phyloP scores from a whole-genome alignment of 2,888 invertebrate species.

The Drosophila robusta region DNA sequence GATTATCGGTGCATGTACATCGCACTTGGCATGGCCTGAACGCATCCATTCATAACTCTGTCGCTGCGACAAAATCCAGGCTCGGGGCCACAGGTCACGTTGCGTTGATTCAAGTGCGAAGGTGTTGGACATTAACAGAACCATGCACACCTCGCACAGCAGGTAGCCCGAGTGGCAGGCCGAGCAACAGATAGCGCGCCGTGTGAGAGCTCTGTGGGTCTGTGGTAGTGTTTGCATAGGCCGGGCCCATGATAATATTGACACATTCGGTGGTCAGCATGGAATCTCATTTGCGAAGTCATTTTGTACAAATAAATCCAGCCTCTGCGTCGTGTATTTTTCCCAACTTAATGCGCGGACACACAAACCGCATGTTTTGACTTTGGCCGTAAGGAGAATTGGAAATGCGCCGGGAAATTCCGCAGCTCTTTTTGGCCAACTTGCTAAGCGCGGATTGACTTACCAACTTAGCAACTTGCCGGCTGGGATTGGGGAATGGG shows the following conservation, averaged over 20 bases:
- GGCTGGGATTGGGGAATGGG: constrained; percentile 40
- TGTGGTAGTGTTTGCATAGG: constrained; percentile 65
- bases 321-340: constrained; percentile 56
- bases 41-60: constrained; percentile 54
- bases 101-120: constrained; percentile 61
- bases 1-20: constrained; percentile 71
- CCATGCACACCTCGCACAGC: constrained; percentile 70
- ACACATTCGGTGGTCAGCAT: constrained; percentile 72
- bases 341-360: constrained; percentile 57
- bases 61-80: constrained; percentile 55
- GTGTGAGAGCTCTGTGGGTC: constrained; percentile 30
- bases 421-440: constrained; percentile 31
- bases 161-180: constrained; percentile 52
- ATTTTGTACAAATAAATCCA: constrained; percentile 82
- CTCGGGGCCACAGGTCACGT: constrained; percentile 74
- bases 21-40: constrained; percentile 53
- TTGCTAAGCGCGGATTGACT: constrained; percentile 75
- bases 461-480: constrained; percentile 76
- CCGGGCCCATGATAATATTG: constrained; percentile 78
- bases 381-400: constrained; percentile 54
- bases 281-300: constrained; percentile 84
- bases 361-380: constrained; percentile 77
- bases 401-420: constrained; percentile 52
- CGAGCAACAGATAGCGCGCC: constrained; percentile 10
- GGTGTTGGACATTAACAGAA: constrained; percentile 78